A percentile compares a stretch with the other conserved stretches of the same genome.
These are phyloP conservation scores for Brachylomia viminalis DNA, from an alignment of 2,888 invertebrate genomes.

Conservation along the genomic window DNA sequence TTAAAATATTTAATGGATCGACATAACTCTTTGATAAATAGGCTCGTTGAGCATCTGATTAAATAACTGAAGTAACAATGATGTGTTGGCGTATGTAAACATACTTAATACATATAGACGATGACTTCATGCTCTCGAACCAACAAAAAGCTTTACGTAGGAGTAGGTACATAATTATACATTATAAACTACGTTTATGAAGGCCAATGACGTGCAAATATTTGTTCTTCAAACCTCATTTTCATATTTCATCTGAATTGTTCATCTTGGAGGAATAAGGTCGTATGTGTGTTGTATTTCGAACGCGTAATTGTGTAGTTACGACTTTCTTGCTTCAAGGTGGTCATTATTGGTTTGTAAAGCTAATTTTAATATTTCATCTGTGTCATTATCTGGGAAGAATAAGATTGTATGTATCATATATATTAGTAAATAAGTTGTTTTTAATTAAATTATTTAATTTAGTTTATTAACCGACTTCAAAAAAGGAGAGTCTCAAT, in stretches of 20 bases:
- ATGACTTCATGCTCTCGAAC: conserved; percentile 67
- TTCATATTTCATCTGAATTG: conserved; percentile 26
- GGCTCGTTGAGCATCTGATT: conserved; percentile 67
- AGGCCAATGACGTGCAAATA: conserved; percentile 65
- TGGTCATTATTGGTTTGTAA: neutral
- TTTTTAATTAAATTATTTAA: neutral
- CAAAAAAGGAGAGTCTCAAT: no score
- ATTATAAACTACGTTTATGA: conserved; percentile 49
- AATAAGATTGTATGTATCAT: neutral
- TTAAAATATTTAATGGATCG: conserved; percentile 53
- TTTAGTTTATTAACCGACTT: no score
- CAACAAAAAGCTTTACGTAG: conserved; percentile 58
- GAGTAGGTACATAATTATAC: conserved; percentile 43
- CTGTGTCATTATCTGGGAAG: neutral
- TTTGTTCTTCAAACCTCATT: conserved; percentile 57
- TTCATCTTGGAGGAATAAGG: neutral
- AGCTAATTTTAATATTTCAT: conserved; percentile 3
- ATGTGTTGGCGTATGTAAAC: conserved; percentile 56
- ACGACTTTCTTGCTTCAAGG: neutral
- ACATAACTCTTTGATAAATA: conserved; percentile 58
- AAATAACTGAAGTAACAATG: conserved; percentile 64
- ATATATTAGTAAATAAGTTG: neutral
- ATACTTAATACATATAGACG: conserved; percentile 28
- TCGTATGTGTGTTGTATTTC: conserved; percentile 4
- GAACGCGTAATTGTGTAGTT: neutral